phyloP scores from a whole-genome alignment of 2,113 vertebrate genomes.

The Cyprinodon tularosa region DNA sequence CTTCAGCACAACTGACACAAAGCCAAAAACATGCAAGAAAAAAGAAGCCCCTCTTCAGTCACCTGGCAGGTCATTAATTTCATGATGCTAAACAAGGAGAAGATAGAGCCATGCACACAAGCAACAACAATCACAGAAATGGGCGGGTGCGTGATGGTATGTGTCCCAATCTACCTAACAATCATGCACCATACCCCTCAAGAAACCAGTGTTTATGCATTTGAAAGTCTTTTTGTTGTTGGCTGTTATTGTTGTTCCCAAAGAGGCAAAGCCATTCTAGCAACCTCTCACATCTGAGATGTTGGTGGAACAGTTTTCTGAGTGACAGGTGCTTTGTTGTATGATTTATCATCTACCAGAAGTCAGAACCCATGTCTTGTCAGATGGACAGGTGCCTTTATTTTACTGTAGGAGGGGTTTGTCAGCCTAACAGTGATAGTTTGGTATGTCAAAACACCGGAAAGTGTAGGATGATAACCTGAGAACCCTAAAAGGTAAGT shows the following conservation, averaged over 20 bases:
- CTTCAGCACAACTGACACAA: constrained; percentile 43
- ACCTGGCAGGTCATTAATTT: constrained; percentile 79
- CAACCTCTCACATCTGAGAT: constrained; percentile 63
- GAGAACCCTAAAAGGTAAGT: constrained; percentile 7
- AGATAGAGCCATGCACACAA: constrained; percentile 30
- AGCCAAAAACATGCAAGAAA: constrained; percentile 43
- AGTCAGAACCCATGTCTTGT: constrained; percentile 46
- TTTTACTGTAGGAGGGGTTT: constrained; percentile 23
- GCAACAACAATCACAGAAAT: constrained; percentile 24
- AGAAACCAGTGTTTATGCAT: constrained; percentile 65
- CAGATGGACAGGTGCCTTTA: constrained; percentile 51
- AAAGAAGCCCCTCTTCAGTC: constrained; percentile 60
- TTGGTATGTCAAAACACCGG: constrained; percentile 2
- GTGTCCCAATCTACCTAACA: constrained; percentile 58
- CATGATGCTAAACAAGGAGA: constrained; percentile 62
- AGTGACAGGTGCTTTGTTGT: constrained; percentile 66
- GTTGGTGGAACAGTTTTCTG: constrained; percentile 41
- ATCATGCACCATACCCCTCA: constrained; percentile 51
- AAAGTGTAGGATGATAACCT: constrained; percentile 25
- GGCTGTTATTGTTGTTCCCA: constrained; percentile 70
- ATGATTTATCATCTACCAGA: constrained; percentile 68
- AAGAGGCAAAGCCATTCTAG: constrained; percentile 35
- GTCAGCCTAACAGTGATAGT: constrained; percentile 24
- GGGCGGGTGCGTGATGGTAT: constrained; percentile 36
- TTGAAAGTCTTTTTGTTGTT: constrained; percentile 72